Conservation (phyloP, 2,113 vertebrate species). For the Recurvirostra avosetta region DNA sequence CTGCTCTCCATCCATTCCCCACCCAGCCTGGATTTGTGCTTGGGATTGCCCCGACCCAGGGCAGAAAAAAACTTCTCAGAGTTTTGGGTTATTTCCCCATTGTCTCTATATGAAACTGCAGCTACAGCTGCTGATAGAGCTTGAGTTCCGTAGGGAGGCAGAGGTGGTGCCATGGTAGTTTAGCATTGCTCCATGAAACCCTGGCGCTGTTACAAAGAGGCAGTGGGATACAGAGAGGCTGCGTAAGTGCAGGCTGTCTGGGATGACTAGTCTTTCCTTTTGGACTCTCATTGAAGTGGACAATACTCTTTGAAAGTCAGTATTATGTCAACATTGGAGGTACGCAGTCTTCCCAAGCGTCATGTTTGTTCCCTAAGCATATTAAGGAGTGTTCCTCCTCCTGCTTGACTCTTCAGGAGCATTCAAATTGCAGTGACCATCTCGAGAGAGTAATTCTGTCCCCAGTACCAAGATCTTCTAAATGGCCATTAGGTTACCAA, state of each 20-base stretch:
- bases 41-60: too few species aligned
- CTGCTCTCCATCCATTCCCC: too few species aligned
- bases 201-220: neutral
- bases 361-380: neutral
- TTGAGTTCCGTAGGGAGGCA: neutral
- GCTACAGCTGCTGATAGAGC: neutral
- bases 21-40: too few species aligned
- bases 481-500: neutral
- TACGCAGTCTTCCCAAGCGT: neutral
- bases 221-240: neutral
- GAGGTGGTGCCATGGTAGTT: neutral
- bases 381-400: neutral
- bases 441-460: neutral
- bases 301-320: neutral
- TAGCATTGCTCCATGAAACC: neutral
- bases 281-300: neutral
- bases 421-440: neutral
- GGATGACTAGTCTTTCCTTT: neutral
- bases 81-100: neutral
- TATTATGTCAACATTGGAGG: neutral
- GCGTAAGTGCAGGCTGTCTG: accelerated
- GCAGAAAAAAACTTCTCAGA: too few species aligned
- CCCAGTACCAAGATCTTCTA: neutral
- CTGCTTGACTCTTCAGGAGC: neutral
- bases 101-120: neutral